Base-by-base conservation (phyloP, 2,888 invertebrate genomes). In the Steinernema hermaphroditum region DNA sequence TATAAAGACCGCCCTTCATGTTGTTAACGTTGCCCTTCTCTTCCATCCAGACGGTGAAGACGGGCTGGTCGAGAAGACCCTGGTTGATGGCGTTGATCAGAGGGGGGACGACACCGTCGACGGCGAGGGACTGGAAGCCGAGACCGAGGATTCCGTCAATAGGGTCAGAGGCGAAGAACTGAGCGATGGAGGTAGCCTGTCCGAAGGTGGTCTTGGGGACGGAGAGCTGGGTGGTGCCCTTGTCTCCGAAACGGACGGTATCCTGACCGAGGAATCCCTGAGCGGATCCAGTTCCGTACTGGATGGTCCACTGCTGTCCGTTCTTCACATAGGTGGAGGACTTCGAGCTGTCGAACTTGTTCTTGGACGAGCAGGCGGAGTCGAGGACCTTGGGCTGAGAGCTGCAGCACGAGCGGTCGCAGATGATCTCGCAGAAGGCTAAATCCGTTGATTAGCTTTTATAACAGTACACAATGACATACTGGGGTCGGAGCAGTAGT, bases 271-370 rank as follows among this genome's bases (percentile, higher is more conserved):
- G 85, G 78, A 87, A 88, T 34, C 89, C 89, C 50, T 85, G 83
- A 19, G 88, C 83, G 77, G 85, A 86, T 24, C 89, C 89, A 69
- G 87, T 86, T 34, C 88, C 88, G 76, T 89, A 89, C 73, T 81
- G 81, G 75, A 89, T 89, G 9, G 78, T 81, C 70, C 70, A 50
- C 0, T 73, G 32, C 9, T 87, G 88, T 50, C 88, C 88, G 80
- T 89, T 88, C 43, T 43, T 29, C 12, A 44, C 16, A 69, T 72
- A 97, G 0, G 93, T 91, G 16, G 89, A 89, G 0, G 96, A 96
- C 87, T 91, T 92, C 73, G 86, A 89, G 84, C 92, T 92, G 90
- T 96, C 92, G 88, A 97, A 97, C 89, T 95, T 96, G 88, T 93
- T 92, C 89, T 97, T 80, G 72, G 72, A 73, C 50, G 32, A 22